Conservation (phyloP, 2,888 invertebrate genomes). For the Leptogaster cylindrica region DNA sequence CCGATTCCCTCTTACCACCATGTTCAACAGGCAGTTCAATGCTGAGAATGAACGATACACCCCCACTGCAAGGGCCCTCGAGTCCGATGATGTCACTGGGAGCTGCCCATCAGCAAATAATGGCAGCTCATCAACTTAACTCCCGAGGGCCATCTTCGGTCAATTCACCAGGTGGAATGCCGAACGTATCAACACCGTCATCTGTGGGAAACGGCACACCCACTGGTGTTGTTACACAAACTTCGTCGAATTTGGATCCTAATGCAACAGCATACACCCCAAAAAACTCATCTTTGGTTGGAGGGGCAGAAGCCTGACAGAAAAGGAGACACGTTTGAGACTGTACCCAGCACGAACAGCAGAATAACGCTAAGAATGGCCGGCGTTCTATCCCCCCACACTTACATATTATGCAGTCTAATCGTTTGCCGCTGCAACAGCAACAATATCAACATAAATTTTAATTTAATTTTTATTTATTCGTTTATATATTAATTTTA, state of each 20-base stretch:
- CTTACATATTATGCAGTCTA: conserved; percentile 7
- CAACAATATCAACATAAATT: conserved; percentile 39
- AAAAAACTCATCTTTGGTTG: conserved; percentile 66
- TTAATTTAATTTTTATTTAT: conserved; percentile 35
- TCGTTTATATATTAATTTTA: conserved; percentile 31
- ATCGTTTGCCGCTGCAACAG: conserved; percentile 40
- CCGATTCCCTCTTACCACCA: conserved; percentile 67
- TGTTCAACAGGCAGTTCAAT: conserved; percentile 67
- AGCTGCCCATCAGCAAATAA: conserved; percentile 50
- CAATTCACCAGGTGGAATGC: conserved; percentile 32
- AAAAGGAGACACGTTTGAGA: conserved; percentile 53
- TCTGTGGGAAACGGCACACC: conserved; percentile 46
- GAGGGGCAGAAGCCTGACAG: conserved; percentile 55
- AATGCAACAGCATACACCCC: conserved; percentile 93
- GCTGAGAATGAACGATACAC: conserved; percentile 66
- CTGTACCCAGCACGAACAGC: conserved; percentile 54
- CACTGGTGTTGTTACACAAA: conserved; percentile 56
- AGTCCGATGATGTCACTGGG: conserved; percentile 60
- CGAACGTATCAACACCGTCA: conserved; percentile 30
- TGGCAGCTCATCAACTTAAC: conserved; percentile 53
- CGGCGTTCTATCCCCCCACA: conserved; percentile 26
- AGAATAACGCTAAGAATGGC: conserved; percentile 49
- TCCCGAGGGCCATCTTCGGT: conserved; percentile 47
- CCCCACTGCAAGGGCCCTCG: conserved; percentile 59
- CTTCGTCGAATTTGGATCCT: conserved; percentile 75